A percentile compares a stretch with the other conserved stretches of the same genome.
These are phyloP conservation scores for Lasioglossum villosulum DNA, from an alignment of 2,888 invertebrate species.

Conservation along the genomic window DNA sequence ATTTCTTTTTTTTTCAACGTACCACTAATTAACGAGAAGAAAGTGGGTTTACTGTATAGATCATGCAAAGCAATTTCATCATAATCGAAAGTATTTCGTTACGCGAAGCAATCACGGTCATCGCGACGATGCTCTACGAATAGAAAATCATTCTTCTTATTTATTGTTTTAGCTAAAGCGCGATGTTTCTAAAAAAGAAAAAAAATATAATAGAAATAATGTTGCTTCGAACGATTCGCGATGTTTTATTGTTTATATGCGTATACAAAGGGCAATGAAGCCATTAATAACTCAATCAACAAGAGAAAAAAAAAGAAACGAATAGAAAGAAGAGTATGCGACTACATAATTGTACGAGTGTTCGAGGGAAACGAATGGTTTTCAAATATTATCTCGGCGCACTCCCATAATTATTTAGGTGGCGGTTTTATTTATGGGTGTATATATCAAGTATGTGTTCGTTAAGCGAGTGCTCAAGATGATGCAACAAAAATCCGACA, in stretches of 20 bases:
- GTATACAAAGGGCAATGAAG: conserved; percentile 17
- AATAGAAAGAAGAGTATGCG: conserved; percentile 11
- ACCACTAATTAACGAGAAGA: neutral
- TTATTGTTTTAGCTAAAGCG: conserved; percentile 47
- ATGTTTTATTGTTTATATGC: conserved; percentile 22
- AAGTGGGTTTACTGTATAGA: conserved; percentile 12
- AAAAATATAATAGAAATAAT: conserved; percentile 29
- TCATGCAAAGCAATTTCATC: conserved; percentile 14
- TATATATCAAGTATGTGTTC: conserved; percentile 71
- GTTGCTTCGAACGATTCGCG: conserved; percentile 41
- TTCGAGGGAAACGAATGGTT: conserved; percentile 48
- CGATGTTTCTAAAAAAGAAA: conserved; percentile 30
- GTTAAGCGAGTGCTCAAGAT: conserved; percentile 59
- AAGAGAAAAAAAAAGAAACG: neutral
- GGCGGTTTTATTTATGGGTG: conserved; percentile 78
- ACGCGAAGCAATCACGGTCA: conserved; percentile 13
- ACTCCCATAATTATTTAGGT: conserved; percentile 73
- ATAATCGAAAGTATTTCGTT: conserved; percentile 21
- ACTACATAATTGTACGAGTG: conserved; percentile 41
- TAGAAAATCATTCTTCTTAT: conserved; percentile 41
- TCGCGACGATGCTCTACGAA: conserved; percentile 28
- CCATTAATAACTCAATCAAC: conserved; percentile 7
- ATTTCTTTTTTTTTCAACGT: conserved; percentile 10
- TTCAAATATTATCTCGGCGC: conserved; percentile 44
- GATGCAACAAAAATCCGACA: conserved; percentile 48